phyloP scores from a whole-genome alignment of 2,888 invertebrate species.

The Isotomurus palustris region DNA sequence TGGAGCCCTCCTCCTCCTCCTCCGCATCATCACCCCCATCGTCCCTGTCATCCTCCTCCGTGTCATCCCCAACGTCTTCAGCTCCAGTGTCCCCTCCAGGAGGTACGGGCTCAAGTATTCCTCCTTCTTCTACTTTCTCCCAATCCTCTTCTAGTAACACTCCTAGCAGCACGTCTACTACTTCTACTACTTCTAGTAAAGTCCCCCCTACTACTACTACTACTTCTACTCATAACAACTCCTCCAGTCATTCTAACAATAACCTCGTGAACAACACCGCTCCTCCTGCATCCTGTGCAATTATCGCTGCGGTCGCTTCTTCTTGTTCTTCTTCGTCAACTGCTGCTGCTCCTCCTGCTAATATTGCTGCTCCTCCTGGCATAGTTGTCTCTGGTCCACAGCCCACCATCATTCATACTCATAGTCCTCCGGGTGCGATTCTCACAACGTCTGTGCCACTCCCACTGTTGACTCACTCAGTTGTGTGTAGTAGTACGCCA shows the following conservation, averaged over 20 bases:
- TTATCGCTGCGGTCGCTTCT: too few species aligned
- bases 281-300: too few species aligned
- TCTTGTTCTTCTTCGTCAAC: not conserved
- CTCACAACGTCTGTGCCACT: not conserved
- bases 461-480: not conserved
- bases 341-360: not conserved
- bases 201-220: too few species aligned
- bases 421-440: not conserved
- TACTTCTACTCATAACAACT: too few species aligned
- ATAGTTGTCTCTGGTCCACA: too few species aligned
- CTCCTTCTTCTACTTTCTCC: not conserved
- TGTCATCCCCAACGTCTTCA: slow-evolving; percentile 18
- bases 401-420: not conserved
- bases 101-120: slow-evolving; percentile 11
- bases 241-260: too few species aligned
- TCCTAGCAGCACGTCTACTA: too few species aligned
- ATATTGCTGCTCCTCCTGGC: not conserved
- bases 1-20: slow-evolving; percentile 1
- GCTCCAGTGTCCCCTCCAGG: slow-evolving; percentile 19
- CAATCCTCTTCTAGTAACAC: too few species aligned
- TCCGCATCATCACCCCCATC: slow-evolving; percentile 12
- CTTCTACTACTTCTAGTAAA: too few species aligned
- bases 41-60: slow-evolving; percentile 11
- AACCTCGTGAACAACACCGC: too few species aligned
- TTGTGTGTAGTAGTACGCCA: not conserved